Evolutionary conservation across 1,140 invertebrate genomes (phyloP).

Genomic region (Drosophila sechellia): DNA sequence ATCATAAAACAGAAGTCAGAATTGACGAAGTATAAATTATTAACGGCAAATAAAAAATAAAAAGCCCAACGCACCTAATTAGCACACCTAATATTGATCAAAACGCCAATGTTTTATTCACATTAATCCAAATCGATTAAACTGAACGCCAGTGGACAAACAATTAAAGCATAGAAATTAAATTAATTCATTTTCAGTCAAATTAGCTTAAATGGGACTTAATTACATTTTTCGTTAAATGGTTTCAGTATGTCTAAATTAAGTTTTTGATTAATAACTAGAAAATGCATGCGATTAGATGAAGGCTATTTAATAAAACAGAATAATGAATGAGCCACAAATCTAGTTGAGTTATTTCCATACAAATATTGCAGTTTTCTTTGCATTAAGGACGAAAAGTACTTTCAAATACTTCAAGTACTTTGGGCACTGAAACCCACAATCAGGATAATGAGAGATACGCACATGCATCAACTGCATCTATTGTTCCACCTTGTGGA

Average conservation of each 20-base stretch:
- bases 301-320: no score
- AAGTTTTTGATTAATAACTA: not conserved
- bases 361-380: not conserved
- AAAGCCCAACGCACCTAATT: not conserved
- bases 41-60: not conserved
- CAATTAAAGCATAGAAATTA: not conserved
- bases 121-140: not conserved
- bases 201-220: not conserved
- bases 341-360: no score
- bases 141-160: not conserved
- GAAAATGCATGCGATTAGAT: no score
- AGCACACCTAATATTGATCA: not conserved
- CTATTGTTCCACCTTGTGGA: not conserved
- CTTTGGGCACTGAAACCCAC: conserved; percentile 35
- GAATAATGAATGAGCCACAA: no score
- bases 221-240: not conserved
- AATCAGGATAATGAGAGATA: conserved; percentile 38
- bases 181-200: not conserved
- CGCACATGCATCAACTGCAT: not conserved
- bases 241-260: not conserved
- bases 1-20: no score
- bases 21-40: no score
- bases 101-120: not conserved
- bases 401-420: conserved; percentile 2
- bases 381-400: not conserved